Base-by-base conservation (phyloP, 2,113 vertebrate genomes). In the Cebus imitator region DNA sequence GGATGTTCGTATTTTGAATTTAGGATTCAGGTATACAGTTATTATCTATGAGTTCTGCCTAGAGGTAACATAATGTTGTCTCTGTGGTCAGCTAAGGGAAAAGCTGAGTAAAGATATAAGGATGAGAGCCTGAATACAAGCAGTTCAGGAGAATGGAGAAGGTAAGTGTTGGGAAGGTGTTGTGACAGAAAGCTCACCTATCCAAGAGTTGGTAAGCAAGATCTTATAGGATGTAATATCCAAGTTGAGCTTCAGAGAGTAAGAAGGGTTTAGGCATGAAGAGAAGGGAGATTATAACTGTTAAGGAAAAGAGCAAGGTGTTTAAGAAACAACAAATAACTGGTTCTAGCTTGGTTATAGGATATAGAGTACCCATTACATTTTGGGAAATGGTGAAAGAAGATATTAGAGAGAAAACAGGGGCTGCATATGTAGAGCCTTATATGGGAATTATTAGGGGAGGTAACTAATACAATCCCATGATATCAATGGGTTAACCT, bases 361-460 rank as follows among this genome's bases (percentile, higher is more conserved):
- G 6, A 5, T 25, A 57, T 55, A 66, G 16, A 58, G 17, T 18
- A 64, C 21, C 5, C 30, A 45, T 45, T 32, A n/a, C 40, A 87
- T 86, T 93, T 90, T 30, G 21, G 43, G 4, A 73, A 91, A 83
- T 84, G 35, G 32, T 93, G 32, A 97, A 91, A 84, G 18, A 88
- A 80, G 35, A 43, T 66, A n/a, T 18, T 50, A 75, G 55, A 55
- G 12, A 97, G 50, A 32, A 90, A 91, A 58, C 6, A 80, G 21
- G 21, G 30, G 5, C 35, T 8, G n/a, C 16, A 1, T 52, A 27
- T 25, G 11, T 21, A 73, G 30, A 88, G 32, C 0, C 3, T 81
- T 90, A 35, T 20, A 35, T 85, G 50, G 57, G 68, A 73, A 73
- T 43, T 94, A 76, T 37, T 72, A 94, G 48, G 27, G 6, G 8